Evolutionary conservation across 1,140 invertebrate species (phyloP), one percentile per base, ranked within the genome.

Genomic region (Zaprionus kolodkinae): DNA sequence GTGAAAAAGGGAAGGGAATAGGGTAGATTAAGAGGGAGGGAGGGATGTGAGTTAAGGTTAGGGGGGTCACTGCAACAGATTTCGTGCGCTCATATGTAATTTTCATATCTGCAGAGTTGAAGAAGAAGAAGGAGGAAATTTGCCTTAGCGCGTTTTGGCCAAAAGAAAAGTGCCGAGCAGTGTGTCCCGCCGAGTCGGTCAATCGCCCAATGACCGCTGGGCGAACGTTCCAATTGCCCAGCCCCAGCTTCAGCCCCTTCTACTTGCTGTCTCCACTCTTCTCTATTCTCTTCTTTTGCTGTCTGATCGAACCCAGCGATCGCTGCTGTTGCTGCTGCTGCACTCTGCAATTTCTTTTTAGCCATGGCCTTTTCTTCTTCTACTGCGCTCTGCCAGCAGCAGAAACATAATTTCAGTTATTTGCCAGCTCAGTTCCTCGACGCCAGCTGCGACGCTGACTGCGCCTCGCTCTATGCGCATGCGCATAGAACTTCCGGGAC

Each of bases 401-500:
- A 61, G 43, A 78, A 78, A 67, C 65, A 81, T 86, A 86, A 86
- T 86, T 86, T 86, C 76, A 86, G 82, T 87, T 86, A 86, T 86
- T 86, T 86, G 82, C 82, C 70, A 81, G 83, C 78, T 71, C 74
- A 78, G 80, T 84, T 83, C 80, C 64, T 79, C 71, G 69, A 71
- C 68, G 57, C 30, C 62, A 40, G 50, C 64, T 38, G 21, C 25
- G 36, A 27, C 62, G 38, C 0, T 64, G 11, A 35, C 66, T 76
- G 74, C 56, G 56, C 55, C 72, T 60, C 67, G 66, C 52, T 75
- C 70, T 77, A 78, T 87, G 85, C 75, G 85, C 85, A 79, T 88
- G 85, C 85, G 85, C 85, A 86, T 81, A 84, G 81, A 86, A 86
- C 82, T 86, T 86, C 82, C 82, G 82, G 82, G 82, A 85, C 72